These are phyloP conservation scores for Molanna angustata DNA, from an alignment of 2,888 invertebrate species.

Conservation along the genomic window DNA sequence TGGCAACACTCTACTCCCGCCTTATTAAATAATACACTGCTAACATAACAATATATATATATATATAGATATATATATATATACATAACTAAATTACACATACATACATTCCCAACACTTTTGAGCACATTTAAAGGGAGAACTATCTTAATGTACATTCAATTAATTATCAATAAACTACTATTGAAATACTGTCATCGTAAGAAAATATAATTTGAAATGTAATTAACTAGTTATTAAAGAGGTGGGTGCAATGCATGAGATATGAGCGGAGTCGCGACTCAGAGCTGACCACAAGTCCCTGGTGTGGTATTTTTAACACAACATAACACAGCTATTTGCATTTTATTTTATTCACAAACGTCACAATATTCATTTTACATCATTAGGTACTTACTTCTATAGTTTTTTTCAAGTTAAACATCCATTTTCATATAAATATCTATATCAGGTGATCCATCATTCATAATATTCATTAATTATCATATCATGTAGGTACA, in stretches of 20 bases:
- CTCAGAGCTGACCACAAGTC: conserved; percentile 29
- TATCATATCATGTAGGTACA: no score
- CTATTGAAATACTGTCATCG: no score
- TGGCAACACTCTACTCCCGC: conserved; percentile 22
- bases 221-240: no score
- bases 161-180: conserved; percentile 31
- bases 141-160: conserved; percentile 30
- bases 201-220: no score
- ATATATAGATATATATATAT: conserved; percentile 27
- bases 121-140: conserved; percentile 32
- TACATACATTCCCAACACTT: conserved; percentile 27
- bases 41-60: conserved; percentile 23
- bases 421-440: no score
- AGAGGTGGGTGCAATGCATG: conserved; percentile 28
- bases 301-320: conserved; percentile 23
- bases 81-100: conserved; percentile 25
- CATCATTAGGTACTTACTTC: no score
- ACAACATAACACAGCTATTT: conserved; percentile 13
- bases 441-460: no score
- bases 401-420: no score
- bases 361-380: no score
- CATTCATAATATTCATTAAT: no score
- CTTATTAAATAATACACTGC: conserved; percentile 25
- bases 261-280: conserved; percentile 29
- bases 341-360: no score